A percentile compares a stretch with the other conserved stretches of the same genome.
These are phyloP conservation scores for Yponomeuta evonymella DNA, from an alignment of 2,888 invertebrate genomes.

Conservation along the genomic window DNA sequence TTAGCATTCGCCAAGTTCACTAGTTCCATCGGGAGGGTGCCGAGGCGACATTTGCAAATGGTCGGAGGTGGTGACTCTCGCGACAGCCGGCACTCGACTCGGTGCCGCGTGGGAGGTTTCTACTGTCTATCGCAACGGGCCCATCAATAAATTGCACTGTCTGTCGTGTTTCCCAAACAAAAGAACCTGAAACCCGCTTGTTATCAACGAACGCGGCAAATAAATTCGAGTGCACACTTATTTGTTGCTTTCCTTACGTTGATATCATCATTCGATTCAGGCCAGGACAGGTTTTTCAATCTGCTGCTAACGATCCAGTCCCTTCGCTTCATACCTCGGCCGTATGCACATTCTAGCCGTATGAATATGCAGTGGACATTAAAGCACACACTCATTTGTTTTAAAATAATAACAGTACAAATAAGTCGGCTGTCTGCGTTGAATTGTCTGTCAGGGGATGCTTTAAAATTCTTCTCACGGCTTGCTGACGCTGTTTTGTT, in stretches of 20 bases:
- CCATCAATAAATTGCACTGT: conserved; percentile 72
- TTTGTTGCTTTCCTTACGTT: conserved; percentile 49
- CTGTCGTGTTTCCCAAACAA: conserved; percentile 64
- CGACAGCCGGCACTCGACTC: conserved; percentile 31
- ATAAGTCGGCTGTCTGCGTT: conserved; percentile 15
- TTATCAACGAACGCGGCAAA: conserved; percentile 67
- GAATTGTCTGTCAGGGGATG: conserved; percentile 39
- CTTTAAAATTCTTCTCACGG: conserved; percentile 44
- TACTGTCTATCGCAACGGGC: conserved; percentile 67
- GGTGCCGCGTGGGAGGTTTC: conserved; percentile 61
- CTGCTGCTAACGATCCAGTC: conserved; percentile 6
- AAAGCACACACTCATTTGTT: conserved; percentile 28
- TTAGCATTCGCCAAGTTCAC: conserved; percentile 56
- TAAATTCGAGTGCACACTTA: conserved; percentile 65
- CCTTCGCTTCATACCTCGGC: not conserved
- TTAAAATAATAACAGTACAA: conserved; percentile 32
- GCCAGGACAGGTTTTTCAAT: conserved; percentile 21
- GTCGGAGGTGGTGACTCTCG: conserved; percentile 31
- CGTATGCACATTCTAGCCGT: not conserved
- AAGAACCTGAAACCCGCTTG: conserved; percentile 54
- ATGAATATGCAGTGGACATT: conserved; percentile 27
- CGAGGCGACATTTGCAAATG: conserved; percentile 44
- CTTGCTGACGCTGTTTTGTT: conserved; percentile 33
- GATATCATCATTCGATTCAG: conserved; percentile 58
- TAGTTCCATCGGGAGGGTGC: conserved; percentile 57